Evolutionary conservation across 2,797 vertebrate species (phyloP), one percentile per base, ranked within the genome.

Genomic region (Cryptoblepharus egeriae): DNA sequence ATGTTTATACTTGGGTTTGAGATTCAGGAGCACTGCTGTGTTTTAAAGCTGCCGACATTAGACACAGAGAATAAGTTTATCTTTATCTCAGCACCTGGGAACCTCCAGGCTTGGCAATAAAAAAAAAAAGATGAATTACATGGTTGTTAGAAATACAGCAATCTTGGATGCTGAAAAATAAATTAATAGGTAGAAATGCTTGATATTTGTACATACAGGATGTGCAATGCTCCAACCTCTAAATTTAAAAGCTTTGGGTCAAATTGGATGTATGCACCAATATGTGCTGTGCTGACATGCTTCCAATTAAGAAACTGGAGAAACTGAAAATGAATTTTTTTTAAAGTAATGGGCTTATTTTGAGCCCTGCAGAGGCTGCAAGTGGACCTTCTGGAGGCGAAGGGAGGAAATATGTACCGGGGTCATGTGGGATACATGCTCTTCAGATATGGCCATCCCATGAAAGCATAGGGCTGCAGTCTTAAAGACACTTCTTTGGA

Each of bases 61-160:
- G 88, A 83, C 45, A 16, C 45, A 65, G 71, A 55, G 73, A 69
- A 86, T 68, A 83, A 64, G 26, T 79, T 92, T 81, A 86, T 90
- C 80, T 81, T 78, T 87, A 37, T 87, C 92, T 91, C 87, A 91
- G 83, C 60, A 85, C 52, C 24, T 63, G 57, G 28, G 65, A 89
- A 81, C 28, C 63, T 90, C 87, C 78, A 83, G 77, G 30, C 68
- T 60, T 78, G 71, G 35, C 80, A 82, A 81, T 28, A 67, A 64
- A 85, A 88, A 88, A 83, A 64, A 85, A 88, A 88, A 83, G 67
- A 80, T 42, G 49, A 80, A 8, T 45, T 3, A 75, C 70, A 88
- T 32, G 6, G 28, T 52, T 83, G 80, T 39, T 83, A 85, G 74
- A 87, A 93, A 93, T 72, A 37, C 82, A 87, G 85, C 28, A 74